Evolutionary conservation across 2,113 vertebrate species (phyloP), one percentile per base, ranked within the genome.

Genomic region (Anoplopoma fimbria): DNA sequence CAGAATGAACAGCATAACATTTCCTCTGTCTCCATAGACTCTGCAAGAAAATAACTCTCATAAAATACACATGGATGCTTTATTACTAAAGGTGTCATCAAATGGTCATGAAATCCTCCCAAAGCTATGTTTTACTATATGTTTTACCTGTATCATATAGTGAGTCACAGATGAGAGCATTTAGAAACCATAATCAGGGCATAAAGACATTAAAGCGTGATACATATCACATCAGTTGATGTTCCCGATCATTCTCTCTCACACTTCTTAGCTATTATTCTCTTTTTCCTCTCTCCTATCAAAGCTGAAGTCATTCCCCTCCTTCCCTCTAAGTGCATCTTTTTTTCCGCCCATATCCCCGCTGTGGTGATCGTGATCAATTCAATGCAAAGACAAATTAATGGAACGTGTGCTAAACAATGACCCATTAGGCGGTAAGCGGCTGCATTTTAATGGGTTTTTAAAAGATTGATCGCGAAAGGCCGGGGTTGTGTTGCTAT

Each of bases 391-490:
- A 79, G 17, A 49, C 33, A 33, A 10, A 38, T 80, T 57, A 62
- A 67, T 40, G 63, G 15, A 23, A 68, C 36, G 6, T n/a, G 49
- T 62, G 80, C 58, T 69, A 69, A 58, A 1, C 82, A 75, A 88
- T 72, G 51, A 88, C 38, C 42, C 68, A 25, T 55, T 58, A 36
- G 9, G 34, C 23, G 72, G 77, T 8, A 55, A 53, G 49, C 0
- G 6, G 10, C 33, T 53, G 47, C n/a, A 29, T 29, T 57, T 42
- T 58, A 51, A 84, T 82, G 27, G n/a, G 27, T 69, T 81, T 53
- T 27, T 27, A 55, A 57, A n/a, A 31, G 34, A 85, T 5, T 21
- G 55, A 69, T 61, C 2, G 13, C 5, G 8, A 40, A 23, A 62
- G 31, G 25, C 67, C 27, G 17, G 33, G 17, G 33, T 7, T 63